phyloP scores from a whole-genome alignment of 2,888 invertebrate species.

The Nematopogon swammerdamellus region DNA sequence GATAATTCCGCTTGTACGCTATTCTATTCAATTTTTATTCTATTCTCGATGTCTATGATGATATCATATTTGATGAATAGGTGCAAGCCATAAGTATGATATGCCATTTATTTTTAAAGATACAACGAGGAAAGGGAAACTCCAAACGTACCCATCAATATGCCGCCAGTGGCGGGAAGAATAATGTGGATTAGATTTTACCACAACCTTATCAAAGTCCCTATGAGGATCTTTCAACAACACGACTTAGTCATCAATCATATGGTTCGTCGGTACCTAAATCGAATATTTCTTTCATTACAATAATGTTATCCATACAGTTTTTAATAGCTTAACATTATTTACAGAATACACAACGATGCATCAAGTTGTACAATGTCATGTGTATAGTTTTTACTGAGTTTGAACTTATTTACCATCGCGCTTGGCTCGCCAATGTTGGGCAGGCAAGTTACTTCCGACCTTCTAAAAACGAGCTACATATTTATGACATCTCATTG shows the following conservation, averaged over 20 bases:
- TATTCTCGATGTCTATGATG: too few species aligned
- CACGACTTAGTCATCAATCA: slow-evolving; percentile 45
- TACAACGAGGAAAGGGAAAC: slow-evolving; percentile 76
- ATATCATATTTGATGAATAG: too few species aligned
- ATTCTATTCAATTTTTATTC: too few species aligned
- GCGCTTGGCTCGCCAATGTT: slow-evolving; percentile 75
- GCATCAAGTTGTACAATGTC: slow-evolving; percentile 75
- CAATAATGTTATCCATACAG: too few species aligned
- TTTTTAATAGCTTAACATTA: too few species aligned
- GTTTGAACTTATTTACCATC: slow-evolving; percentile 79
- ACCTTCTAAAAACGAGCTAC: too few species aligned
- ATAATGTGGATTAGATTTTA: slow-evolving; percentile 82
- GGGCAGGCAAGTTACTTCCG: slow-evolving; percentile 65
- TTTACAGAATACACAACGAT: slow-evolving; percentile 67
- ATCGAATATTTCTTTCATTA: too few species aligned
- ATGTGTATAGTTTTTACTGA: slow-evolving; percentile 76
- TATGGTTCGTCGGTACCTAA: slow-evolving; percentile 27
- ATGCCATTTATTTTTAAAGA: slow-evolving; percentile 26
- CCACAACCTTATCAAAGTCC: slow-evolving; percentile 66
- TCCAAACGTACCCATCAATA: slow-evolving; percentile 69
- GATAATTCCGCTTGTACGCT: too few species aligned
- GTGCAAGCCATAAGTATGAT: too few species aligned
- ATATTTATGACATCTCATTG: too few species aligned
- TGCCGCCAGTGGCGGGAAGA: slow-evolving; percentile 78
- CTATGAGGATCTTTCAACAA: slow-evolving; percentile 62